Evolutionary conservation across 2,113 vertebrate species (phyloP), one percentile per base, ranked within the genome.

Genomic region (Miniopterus natalensis): DNA sequence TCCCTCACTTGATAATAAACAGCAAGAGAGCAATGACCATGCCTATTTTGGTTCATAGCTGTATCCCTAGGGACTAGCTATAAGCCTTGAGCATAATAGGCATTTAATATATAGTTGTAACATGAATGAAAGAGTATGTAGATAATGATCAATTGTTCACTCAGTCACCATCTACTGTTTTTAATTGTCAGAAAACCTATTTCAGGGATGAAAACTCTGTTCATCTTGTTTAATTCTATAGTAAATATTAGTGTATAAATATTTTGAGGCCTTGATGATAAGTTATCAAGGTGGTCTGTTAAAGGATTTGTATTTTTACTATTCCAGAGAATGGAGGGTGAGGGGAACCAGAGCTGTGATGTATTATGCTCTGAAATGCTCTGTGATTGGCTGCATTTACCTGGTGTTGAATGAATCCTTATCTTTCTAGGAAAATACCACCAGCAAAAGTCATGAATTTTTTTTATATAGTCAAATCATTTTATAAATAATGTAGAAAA

Each of bases 201-300:
- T 95, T 88, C 42, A 84, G n/a, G 29, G 12, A 14, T 90, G 15
- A 68, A 94, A 65, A 80, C 8, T 45, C 17, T 81, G 51, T 45
- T 21, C 11, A 29, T 89, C 90, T 93, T 49, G 23, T 71, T 95
- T 75, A 84, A 90, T 71, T 94, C 31, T 75, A 31, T 3, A 92
- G 42, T 95, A 92, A 70, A 90, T 36, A 75, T 31, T 77, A 77
- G 8, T 23, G 92, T 88, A 27, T 88, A 87, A 70, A 25, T 92
- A 71, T 47, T 55, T 90, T 73, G 73, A 27, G n/a, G 12, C 25
- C 25, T 92, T 61, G 4, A 29, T 84, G 45, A 5, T 84, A 74
- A 71, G 36, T 70, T 87, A 36, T 85, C 84, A 88, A 86, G 47
- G 13, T 68, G 3, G 2, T 57, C 49, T 93, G 3, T 83, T 18